These are phyloP conservation scores for Ellobium chinense DNA, from an alignment of 2,888 invertebrate species.

Conservation along the genomic window DNA sequence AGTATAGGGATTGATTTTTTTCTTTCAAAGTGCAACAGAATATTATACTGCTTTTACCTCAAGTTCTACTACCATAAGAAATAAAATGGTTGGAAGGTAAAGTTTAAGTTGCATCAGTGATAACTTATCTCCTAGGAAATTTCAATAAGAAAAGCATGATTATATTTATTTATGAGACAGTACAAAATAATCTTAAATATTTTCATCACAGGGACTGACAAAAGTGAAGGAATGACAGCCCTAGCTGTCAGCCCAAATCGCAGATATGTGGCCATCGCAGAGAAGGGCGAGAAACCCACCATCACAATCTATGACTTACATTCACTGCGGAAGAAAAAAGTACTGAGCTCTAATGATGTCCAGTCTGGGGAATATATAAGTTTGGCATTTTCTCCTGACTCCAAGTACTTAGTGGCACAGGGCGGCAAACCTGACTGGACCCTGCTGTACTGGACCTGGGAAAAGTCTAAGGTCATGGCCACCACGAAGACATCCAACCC, in stretches of 20 bases:
- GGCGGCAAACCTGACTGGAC: conserved; percentile 91
- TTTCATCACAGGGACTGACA: conserved; percentile 68
- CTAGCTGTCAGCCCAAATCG: conserved; percentile 79
- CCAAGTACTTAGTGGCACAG: conserved; percentile 88
- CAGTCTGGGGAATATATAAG: conserved; percentile 84
- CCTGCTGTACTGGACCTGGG: conserved; percentile 89
- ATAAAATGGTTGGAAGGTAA: too few relatives aligned
- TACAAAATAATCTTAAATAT: too few relatives aligned
- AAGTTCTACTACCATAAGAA: too few relatives aligned
- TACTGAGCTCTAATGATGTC: conserved; percentile 77
- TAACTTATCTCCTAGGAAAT: too few relatives aligned
- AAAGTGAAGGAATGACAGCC: conserved; percentile 79
- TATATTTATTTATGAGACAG: too few relatives aligned
- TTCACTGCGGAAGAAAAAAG: conserved; percentile 78
- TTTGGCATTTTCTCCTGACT: conserved; percentile 89
- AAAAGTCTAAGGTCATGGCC: conserved; percentile 89
- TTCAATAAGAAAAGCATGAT: too few relatives aligned
- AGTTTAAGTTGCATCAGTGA: too few relatives aligned
- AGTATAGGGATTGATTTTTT: too few relatives aligned
- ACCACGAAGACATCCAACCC: conserved; percentile 84
- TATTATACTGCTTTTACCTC: too few relatives aligned
- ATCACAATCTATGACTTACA: conserved; percentile 80
- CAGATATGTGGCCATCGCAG: conserved; percentile 79
- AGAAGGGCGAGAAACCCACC: conserved; percentile 78
- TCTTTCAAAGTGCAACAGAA: too few relatives aligned